Conservation (phyloP, 2,888 invertebrate species). For the Caenorhabditis angaria region DNA sequence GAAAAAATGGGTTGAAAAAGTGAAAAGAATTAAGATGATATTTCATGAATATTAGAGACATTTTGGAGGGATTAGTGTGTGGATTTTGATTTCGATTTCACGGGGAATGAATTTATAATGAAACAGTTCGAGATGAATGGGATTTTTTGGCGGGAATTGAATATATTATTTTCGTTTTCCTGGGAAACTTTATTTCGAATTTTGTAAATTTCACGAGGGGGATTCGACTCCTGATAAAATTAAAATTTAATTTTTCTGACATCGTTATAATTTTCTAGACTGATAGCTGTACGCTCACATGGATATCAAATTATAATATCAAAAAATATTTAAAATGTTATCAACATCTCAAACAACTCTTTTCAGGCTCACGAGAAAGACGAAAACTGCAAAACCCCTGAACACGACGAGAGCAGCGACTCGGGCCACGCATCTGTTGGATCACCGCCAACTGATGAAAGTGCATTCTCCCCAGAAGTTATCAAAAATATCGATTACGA, state of each 20-base stretch:
- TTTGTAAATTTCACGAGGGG: neutral
- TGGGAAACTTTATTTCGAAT: neutral
- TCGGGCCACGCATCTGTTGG: constrained; percentile 60
- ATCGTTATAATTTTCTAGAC: no score
- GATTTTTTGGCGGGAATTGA: no score
- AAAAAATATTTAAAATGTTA: neutral
- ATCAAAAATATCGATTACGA: constrained; percentile 14
- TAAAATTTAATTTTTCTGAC: constrained; percentile 8
- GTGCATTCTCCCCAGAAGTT: constrained; percentile 29
- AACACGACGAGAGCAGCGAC: constrained; percentile 56
- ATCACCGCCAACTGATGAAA: constrained; percentile 40
- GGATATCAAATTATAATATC: neutral
- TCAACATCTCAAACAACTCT: no score
- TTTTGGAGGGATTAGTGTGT: constrained; percentile 1
- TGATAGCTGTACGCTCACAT: neutral
- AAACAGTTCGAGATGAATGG: constrained; percentile 19
- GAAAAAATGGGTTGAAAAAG: constrained; percentile 3
- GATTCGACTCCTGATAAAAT: neutral
- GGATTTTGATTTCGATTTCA: no score
- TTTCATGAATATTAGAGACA: constrained; percentile 6
- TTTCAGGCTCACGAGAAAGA: constrained; percentile 49
- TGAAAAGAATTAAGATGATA: constrained; percentile 9
- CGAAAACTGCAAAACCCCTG: constrained; percentile 31
- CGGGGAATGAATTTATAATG: constrained; percentile 17
- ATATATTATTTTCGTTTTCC: no score